Conservation (phyloP, 2,888 invertebrate genomes). For the Tipula lateralis region DNA sequence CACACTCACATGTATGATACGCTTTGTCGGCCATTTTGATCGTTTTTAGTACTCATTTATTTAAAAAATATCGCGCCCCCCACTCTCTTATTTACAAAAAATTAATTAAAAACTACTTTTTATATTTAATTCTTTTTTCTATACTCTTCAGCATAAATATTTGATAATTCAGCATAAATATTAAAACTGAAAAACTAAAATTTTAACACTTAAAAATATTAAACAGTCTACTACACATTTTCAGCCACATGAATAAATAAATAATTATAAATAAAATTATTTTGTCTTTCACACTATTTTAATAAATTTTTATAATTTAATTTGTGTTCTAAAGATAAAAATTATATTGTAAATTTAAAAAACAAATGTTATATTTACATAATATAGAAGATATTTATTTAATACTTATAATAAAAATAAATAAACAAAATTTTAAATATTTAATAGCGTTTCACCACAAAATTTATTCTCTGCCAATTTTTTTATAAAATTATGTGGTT, state of each 20-base stretch:
- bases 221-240: neutral
- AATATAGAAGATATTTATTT: neutral
- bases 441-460: neutral
- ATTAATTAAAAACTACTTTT: neutral
- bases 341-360: neutral
- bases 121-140: neutral
- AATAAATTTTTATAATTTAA: neutral
- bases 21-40: neutral
- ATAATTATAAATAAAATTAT: neutral
- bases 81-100: neutral
- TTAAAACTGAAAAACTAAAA: neutral
- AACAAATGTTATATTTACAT: neutral
- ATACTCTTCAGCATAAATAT: neutral
- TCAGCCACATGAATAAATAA: neutral
- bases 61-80: neutral
- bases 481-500: neutral
- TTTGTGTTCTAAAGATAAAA: neutral
- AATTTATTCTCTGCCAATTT: constrained; percentile 9
- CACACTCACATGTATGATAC: neutral
- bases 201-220: neutral
- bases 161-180: neutral
- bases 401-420: neutral
- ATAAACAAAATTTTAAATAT: neutral
- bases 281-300: neutral
- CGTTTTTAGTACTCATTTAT: neutral